Base-by-base conservation (phyloP, 2,113 vertebrate species). In the Ceuthmochares aereus region DNA sequence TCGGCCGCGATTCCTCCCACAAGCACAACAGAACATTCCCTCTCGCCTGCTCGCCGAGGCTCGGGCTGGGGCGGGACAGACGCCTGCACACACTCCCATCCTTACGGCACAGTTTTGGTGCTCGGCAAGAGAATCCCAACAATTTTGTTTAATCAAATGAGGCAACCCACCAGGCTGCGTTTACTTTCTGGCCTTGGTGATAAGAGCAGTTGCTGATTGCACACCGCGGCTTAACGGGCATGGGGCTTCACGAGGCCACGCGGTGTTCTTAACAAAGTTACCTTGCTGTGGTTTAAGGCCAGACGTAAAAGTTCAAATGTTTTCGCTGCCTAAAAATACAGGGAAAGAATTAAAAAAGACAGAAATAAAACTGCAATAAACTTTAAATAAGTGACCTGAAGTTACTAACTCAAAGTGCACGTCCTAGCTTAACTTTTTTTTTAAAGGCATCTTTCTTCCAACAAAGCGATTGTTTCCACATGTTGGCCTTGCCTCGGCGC, bases 391-490 rank as follows among this genome's bases (percentile, higher is more conserved):
- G 89, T 91, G 95, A 93, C 91, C 90, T 80, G 86, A 87, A 97
- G 94, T 96, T 90, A 52, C 82, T 92, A 94, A 96, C 91, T 84
- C 81, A 93, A 96, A 92, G 92, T 96, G 87, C 76, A 11, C 73
- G 79, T 91, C 89, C 75, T 84, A 86, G 36, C 60, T 62, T 84
- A 72, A 52, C 40, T 72, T 84, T 90, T 86, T 59, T 77, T 87
- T 36, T 14, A 81, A 66, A 80, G 62, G 87, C 62, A 22, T 77
- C 36, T 73, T 90, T 95, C 79, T 91, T 80, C 29, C 63, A 74
- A 84, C 55, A 20, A 68, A 78, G 64, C 89, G 90, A 96, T 97
- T 93, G 91, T 89, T 96, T 85, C 96, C 97, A 97, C 83, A 84
- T 95, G 90, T 79, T 84, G 42, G 89, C 47, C 70, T 72, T 54